phyloP scores from a whole-genome alignment of 2,797 vertebrate genomes.

The Gastrophryne carolinensis region DNA sequence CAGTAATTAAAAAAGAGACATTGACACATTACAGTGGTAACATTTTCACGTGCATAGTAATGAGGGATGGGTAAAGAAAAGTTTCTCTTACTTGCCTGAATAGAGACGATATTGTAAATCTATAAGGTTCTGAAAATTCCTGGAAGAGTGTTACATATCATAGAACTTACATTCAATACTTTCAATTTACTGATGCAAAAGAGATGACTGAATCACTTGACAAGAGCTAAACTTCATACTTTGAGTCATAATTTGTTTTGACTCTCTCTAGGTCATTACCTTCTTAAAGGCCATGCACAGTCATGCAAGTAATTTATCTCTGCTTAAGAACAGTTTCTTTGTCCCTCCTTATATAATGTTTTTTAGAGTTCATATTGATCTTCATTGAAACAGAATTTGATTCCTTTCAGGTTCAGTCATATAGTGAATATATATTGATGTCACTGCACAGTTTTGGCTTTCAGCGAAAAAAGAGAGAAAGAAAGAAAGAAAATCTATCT shows the following conservation, averaged over 20 bases:
- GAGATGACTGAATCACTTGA: not conserved
- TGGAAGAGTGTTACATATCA: conserved; percentile 3
- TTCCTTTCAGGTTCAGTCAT: not conserved
- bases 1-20: not conserved
- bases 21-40: not conserved
- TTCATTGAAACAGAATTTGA: not conserved
- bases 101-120: not conserved
- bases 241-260: conserved; percentile 36
- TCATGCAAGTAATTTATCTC: conserved; percentile 37
- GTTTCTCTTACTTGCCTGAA: not conserved
- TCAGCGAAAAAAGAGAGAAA: not conserved
- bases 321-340: conserved; percentile 27
- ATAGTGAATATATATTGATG: not conserved
- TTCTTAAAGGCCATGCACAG: conserved; percentile 36
- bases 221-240: conserved; percentile 28
- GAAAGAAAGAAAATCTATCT: not conserved
- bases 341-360: conserved; percentile 17
- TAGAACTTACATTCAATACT: not conserved
- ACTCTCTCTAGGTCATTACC: conserved; percentile 47
- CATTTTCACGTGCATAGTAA: not conserved
- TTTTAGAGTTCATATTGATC: conserved; percentile 29
- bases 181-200: conserved; percentile 1
- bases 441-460: not conserved
- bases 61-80: not conserved
- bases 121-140: not conserved